These are phyloP conservation scores for Exocentrus adspersus DNA, from an alignment of 2,888 invertebrate genomes.

Conservation along the genomic window DNA sequence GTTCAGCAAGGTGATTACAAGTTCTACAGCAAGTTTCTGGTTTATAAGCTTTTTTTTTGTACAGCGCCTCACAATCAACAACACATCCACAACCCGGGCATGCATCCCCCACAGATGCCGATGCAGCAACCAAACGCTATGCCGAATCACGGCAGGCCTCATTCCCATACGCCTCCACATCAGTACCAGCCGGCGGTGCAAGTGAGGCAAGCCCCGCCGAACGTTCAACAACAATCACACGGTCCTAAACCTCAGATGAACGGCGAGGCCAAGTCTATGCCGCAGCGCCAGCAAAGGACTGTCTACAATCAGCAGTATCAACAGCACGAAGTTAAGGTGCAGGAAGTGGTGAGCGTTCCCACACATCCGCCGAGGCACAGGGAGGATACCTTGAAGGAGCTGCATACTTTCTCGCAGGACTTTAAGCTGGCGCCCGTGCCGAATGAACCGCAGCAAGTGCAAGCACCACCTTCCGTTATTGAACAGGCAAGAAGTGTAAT, in stretches of 20 bases:
- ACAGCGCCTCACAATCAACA: constrained; percentile 30
- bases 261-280: constrained; percentile 53
- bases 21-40: too few relatives aligned
- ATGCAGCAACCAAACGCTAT: constrained; percentile 33
- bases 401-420: constrained; percentile 83
- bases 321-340: constrained; percentile 40
- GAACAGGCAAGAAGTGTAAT: constrained; percentile 32
- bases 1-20: constrained; percentile 41
- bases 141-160: constrained; percentile 30
- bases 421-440: constrained; percentile 71
- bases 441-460: constrained; percentile 44
- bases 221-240: constrained; percentile 27
- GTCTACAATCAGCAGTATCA: constrained; percentile 31
- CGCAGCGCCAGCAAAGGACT: constrained; percentile 43
- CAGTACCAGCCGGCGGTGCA: constrained; percentile 33
- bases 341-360: constrained; percentile 52
- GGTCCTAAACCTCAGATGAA: constrained; percentile 55
- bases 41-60: too few relatives aligned
- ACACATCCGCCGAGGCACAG: constrained; percentile 37
- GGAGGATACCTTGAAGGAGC: constrained; percentile 65
- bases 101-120: constrained; percentile 35
- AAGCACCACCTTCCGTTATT: constrained; percentile 38
- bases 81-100: constrained; percentile 32
- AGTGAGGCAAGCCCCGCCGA: constrained; percentile 23
- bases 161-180: constrained; percentile 38